Conservation (phyloP, 2,888 invertebrate species). For the Carabus problematicus region DNA sequence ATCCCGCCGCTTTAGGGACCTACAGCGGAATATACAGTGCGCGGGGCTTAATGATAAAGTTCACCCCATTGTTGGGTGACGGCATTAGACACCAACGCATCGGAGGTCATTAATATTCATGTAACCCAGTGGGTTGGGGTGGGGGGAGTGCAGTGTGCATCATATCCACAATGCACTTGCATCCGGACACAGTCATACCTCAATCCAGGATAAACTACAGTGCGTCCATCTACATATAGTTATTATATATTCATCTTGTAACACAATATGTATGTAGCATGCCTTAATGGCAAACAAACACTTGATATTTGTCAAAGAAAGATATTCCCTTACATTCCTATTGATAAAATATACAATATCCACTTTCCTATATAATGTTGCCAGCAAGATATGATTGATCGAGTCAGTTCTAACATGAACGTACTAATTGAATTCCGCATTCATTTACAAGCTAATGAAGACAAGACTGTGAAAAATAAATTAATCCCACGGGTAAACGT, state of each 20-base stretch:
- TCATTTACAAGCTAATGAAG: slow-evolving; percentile 38
- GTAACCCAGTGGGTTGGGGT: not conserved
- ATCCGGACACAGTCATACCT: too few relatives aligned
- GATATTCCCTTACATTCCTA: too few relatives aligned
- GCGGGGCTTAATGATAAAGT: slow-evolving; percentile 34
- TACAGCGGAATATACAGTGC: slow-evolving; percentile 8
- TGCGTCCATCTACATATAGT: too few relatives aligned
- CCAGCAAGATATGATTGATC: too few relatives aligned
- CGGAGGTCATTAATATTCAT: slow-evolving; percentile 36
- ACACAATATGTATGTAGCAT: too few relatives aligned
- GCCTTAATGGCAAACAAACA: too few relatives aligned
- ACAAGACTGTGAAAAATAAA: slow-evolving; percentile 29
- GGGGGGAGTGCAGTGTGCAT: not conserved
- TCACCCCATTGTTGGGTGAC: slow-evolving; percentile 29
- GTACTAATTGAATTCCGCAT: slow-evolving; percentile 28
- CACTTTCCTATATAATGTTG: too few relatives aligned
- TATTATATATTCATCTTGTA: too few relatives aligned
- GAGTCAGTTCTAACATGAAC: not conserved
- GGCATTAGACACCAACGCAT: slow-evolving; percentile 23
- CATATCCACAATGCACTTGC: too few relatives aligned
- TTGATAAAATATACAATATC: too few relatives aligned
- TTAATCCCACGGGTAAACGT: slow-evolving; percentile 33
- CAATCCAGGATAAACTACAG: too few relatives aligned
- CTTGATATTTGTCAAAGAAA: too few relatives aligned
- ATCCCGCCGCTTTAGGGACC: slow-evolving; percentile 26